These are phyloP conservation scores for Rafetus swinhoei DNA, from an alignment of 2,113 vertebrate genomes.

Conservation along the genomic window DNA sequence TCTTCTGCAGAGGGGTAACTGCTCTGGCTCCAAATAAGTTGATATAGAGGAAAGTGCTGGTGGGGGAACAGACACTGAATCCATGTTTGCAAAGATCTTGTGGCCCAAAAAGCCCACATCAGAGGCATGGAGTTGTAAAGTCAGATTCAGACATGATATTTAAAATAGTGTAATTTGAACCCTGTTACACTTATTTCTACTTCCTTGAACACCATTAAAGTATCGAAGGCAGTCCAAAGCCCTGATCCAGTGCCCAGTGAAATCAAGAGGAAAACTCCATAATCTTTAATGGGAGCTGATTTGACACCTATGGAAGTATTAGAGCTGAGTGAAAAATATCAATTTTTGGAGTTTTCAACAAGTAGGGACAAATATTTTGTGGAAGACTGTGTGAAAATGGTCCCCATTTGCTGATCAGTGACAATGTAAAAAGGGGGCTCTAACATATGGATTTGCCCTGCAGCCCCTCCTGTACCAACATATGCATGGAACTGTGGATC, in stretches of 20 bases:
- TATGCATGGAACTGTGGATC: neutral
- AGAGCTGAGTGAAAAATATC: neutral
- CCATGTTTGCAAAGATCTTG: neutral
- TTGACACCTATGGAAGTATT: neutral
- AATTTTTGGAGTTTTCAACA: neutral
- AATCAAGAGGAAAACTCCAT: neutral
- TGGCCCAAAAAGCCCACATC: neutral
- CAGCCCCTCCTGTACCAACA: neutral
- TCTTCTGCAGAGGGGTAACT: neutral
- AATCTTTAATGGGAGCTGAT: neutral
- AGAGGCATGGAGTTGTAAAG: neutral
- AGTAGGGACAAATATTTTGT: neutral
- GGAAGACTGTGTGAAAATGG: neutral
- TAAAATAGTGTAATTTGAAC: conserved; percentile 2
- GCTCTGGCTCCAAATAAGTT: neutral
- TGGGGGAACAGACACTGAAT: neutral
- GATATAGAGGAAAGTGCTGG: neutral
- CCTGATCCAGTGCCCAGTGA: neutral
- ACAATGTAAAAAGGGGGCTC: neutral
- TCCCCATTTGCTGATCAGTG: neutral
- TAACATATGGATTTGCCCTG: neutral
- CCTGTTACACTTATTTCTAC: fast-evolving
- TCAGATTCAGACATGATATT: neutral
- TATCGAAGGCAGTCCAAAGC: neutral
- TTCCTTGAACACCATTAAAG: neutral